These are phyloP conservation scores for Hypocryptadius cinnamomeus DNA, from an alignment of 2,113 vertebrate genomes.

Conservation along the genomic window DNA sequence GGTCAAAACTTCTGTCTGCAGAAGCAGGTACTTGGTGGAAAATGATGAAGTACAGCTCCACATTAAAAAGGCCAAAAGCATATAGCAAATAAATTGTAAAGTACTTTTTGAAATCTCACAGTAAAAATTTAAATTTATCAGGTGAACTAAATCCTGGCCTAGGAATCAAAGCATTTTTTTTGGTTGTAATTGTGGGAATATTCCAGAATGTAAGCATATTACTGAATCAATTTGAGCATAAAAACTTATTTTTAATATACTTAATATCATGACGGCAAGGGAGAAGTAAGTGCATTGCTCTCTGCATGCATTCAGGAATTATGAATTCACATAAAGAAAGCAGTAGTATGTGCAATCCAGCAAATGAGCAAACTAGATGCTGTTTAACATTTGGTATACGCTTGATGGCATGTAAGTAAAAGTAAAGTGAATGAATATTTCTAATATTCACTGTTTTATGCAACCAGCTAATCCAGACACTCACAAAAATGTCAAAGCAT, in stretches of 20 bases:
- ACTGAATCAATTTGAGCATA: not conserved
- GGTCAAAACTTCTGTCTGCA: constrained; percentile 50
- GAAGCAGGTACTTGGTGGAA: constrained; percentile 35
- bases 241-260: not conserved
- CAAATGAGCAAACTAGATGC: not conserved
- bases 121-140: constrained; percentile 26
- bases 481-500: not conserved
- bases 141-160: not conserved
- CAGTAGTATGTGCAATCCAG: not conserved
- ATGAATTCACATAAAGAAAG: not conserved
- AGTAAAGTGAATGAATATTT: not conserved
- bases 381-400: not conserved
- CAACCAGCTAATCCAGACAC: not conserved
- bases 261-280: not conserved
- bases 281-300: not conserved
- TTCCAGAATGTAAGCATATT: not conserved
- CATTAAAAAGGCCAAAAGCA: constrained; percentile 26
- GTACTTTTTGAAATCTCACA: constrained; percentile 17
- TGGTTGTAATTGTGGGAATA: not conserved
- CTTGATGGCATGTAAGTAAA: not conserved
- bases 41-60: constrained; percentile 17
- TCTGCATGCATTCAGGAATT: not conserved
- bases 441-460: not conserved
- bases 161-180: not conserved
- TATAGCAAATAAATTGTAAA: constrained; percentile 38